Conservation (phyloP, 2,797 vertebrate genomes). For the Dermochelys coriacea region DNA sequence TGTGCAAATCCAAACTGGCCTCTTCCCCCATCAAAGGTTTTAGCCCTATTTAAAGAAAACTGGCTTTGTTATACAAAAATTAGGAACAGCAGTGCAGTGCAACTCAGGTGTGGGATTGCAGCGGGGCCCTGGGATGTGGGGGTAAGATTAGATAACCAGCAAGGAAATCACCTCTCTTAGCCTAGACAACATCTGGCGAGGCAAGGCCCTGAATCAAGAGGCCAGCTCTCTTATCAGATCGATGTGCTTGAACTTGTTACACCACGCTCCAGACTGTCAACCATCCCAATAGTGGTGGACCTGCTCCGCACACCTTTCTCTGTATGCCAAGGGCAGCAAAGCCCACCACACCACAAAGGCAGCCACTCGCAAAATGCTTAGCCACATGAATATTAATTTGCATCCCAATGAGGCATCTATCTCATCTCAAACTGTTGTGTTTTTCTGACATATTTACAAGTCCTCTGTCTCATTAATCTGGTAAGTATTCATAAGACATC, state of each 20-base stretch:
- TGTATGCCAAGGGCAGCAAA: not conserved
- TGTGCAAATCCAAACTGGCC: accelerated
- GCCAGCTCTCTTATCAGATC: not conserved
- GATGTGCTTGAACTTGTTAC: not conserved
- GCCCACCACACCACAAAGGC: not conserved
- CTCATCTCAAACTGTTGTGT: slow-evolving; percentile 64
- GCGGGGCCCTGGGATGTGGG: not conserved
- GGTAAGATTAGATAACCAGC: not conserved
- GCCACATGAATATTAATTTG: not conserved
- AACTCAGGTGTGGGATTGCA: accelerated
- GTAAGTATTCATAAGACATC: slow-evolving; percentile 63
- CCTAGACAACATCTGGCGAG: not conserved
- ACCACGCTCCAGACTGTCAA: too few species aligned
- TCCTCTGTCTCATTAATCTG: slow-evolving; percentile 73
- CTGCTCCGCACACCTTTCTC: not conserved
- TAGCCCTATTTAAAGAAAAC: not conserved
- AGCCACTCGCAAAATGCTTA: not conserved
- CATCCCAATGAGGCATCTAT: slow-evolving; percentile 50
- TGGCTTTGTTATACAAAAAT: accelerated
- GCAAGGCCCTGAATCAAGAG: not conserved
- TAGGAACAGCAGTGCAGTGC: not conserved
- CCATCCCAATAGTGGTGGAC: not conserved
- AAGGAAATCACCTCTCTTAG: not conserved
- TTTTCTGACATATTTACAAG: slow-evolving; percentile 76
- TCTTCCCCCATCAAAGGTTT: too few species aligned